A percentile compares a stretch with the other conserved stretches of the same genome.
Conservation (phyloP, 92 coral and sea anemone species). For the Nematostella vectensis region DNA sequence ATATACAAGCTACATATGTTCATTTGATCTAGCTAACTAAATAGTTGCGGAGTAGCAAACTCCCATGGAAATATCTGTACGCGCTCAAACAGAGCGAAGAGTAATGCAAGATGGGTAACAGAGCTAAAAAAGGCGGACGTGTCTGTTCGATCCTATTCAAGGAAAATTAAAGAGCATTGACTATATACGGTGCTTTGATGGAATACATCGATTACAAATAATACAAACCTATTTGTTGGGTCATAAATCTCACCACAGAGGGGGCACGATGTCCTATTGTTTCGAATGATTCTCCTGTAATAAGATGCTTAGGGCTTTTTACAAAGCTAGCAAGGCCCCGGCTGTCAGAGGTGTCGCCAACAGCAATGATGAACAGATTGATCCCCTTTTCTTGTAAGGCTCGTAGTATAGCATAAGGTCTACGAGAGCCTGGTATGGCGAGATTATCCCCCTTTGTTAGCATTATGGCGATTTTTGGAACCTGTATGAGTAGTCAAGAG, state of each 20-base stretch:
- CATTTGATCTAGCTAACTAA: no score
- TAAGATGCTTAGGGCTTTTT: constrained; percentile 24
- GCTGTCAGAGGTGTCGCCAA: constrained; percentile 37
- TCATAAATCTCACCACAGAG: constrained; percentile 54
- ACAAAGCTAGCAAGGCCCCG: constrained; percentile 24
- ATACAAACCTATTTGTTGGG: constrained; percentile 54
- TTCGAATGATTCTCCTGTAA: constrained; percentile 36
- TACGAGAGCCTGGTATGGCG: constrained; percentile 32
- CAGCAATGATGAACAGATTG: constrained; percentile 53
- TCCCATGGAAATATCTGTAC: no score
- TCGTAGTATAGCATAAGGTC: constrained; percentile 32
- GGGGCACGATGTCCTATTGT: constrained; percentile 40
- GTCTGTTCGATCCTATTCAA: no score
- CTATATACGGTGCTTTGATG: no score
- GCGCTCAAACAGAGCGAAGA: no score
- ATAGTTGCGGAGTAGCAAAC: no score
- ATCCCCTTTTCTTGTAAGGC: constrained; percentile 53
- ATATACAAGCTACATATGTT: no score
- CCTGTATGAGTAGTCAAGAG: constrained; percentile 17
- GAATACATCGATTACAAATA: no score
- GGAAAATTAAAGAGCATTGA: no score
- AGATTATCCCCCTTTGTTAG: constrained; percentile 40
- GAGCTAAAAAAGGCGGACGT: no score
- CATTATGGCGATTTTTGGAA: constrained; percentile 56
- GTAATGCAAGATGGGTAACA: no score